A percentile compares a stretch with the other conserved stretches of the same genome.
phyloP scores from a whole-genome alignment of 1,140 invertebrate species.

The Leucophenga varia region DNA sequence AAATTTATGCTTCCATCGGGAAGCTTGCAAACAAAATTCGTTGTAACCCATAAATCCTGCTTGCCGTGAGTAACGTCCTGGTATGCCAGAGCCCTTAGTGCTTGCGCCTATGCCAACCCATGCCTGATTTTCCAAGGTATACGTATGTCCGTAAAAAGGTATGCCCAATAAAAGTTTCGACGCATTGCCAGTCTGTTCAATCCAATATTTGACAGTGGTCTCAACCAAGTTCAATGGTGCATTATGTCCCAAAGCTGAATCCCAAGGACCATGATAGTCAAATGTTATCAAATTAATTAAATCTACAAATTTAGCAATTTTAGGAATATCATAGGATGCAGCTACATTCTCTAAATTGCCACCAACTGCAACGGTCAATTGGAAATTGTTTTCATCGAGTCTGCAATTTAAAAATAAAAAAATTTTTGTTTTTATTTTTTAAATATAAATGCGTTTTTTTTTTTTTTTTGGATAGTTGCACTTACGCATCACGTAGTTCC shows the following conservation, averaged over 20 bases:
- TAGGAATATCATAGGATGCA: constrained; percentile 62
- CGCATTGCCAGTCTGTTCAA: constrained; percentile 57
- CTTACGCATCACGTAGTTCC: constrained; percentile 14
- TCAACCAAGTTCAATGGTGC: constrained; percentile 58
- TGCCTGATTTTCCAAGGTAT: constrained; percentile 58
- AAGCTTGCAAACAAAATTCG: constrained; percentile 60
- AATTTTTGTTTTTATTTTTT: too few species aligned
- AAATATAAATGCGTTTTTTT: constrained; percentile 18
- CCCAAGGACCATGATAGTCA: constrained; percentile 65
- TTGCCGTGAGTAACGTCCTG: constrained; percentile 67
- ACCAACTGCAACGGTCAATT: constrained; percentile 64
- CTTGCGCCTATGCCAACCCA: constrained; percentile 59
- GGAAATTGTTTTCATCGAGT: constrained; percentile 57
- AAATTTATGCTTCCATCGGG: constrained; percentile 16
- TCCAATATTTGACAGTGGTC: constrained; percentile 60
- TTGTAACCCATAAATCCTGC: constrained; percentile 73
- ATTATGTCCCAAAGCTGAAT: constrained; percentile 60
- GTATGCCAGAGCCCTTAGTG: constrained; percentile 59
- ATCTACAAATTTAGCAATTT: constrained; percentile 58
- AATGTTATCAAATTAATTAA: constrained; percentile 69
- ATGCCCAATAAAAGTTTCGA: constrained; percentile 69
- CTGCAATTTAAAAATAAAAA: constrained; percentile 11
- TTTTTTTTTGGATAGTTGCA: constrained; percentile 43
- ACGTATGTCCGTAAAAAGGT: constrained; percentile 67
- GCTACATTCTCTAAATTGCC: constrained; percentile 57